Evolutionary conservation across 1,140 invertebrate species (phyloP).

Genomic region (Ips typographus): DNA sequence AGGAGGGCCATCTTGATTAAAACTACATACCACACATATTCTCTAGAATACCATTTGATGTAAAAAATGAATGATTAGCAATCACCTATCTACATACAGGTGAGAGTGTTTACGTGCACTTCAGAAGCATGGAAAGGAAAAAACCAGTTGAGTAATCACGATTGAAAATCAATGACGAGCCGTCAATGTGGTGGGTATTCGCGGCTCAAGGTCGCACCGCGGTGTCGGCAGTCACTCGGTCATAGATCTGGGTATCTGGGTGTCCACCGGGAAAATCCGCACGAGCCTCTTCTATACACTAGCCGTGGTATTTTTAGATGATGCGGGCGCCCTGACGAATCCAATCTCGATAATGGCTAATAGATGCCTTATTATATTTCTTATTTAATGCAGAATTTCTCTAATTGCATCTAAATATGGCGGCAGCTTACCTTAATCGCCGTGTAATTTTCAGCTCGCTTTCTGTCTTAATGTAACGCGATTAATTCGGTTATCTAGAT

Average conservation of each 20-base stretch:
- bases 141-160: too few species aligned
- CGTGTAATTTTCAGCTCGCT: too few species aligned
- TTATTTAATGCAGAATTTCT: not conserved
- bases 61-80: too few species aligned
- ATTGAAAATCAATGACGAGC: not conserved
- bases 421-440: not conserved
- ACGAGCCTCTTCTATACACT: slow-evolving; percentile 11
- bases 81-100: too few species aligned
- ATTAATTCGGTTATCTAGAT: too few species aligned
- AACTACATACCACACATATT: too few species aligned
- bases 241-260: slow-evolving; percentile 27
- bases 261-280: slow-evolving; percentile 20
- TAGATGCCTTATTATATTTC: slow-evolving; percentile 16
- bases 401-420: slow-evolving; percentile 12
- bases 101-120: too few species aligned
- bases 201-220: slow-evolving; percentile 17
- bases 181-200: slow-evolving; percentile 11
- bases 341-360: slow-evolving; percentile 2
- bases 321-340: slow-evolving; percentile 29
- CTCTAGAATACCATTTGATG: too few species aligned
- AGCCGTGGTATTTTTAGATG: slow-evolving; percentile 26
- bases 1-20: too few species aligned
- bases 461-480: too few species aligned
- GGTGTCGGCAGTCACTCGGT: slow-evolving; percentile 18
- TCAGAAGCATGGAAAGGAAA: too few species aligned